Base-by-base conservation (phyloP, 2,797 vertebrate species). In the Glossophaga mutica region DNA sequence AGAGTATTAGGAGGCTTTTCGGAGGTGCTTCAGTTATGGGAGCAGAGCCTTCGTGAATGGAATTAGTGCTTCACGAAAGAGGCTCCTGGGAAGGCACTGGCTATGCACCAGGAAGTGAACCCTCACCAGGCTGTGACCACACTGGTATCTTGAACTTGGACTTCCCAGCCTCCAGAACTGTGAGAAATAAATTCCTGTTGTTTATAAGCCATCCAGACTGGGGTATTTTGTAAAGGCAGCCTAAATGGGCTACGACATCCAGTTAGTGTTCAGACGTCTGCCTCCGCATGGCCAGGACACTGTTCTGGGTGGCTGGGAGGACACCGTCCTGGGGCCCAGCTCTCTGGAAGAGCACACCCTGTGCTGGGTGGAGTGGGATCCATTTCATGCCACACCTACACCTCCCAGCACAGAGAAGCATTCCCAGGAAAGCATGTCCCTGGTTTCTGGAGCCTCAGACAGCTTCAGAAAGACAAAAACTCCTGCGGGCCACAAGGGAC, bases 351-450 rank as follows among this genome's bases (percentile, higher is more conserved):
- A 46, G 39, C 62, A 73, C 84, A 91, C 74, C 73, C 94, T 88
- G 87, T 57, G 5, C 84, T 91, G 84, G 87, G 62, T 44, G 62
- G 91, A 67, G 89, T n/a, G 39, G 78, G 73, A n/a, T 39, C 68
- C 91, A 34, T 26, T 70, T 82, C 78, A 34, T 15, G 73, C 10
- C 90, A 84, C 84, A 74, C 42, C 91, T 73, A 87, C 14, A 88
- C 68, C 81, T 91, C 84, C 57, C 9, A 12, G 50, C 78, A 74
- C 29, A 71, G 87, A 95, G 95, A 74, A 83, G 55, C 55, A 70
- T 46, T 82, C 77, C 44, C 46, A 34, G n/a, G 32, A 90, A 96
- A 91, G 87, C 73, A 94, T n/a, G 88, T 95, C 71, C 37, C 93
- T 87, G 48, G 59, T 57, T 96, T 94, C 77, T 15, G 0, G 48